Conservation (phyloP, 2,113 vertebrate species). For the Elachura formosa region DNA sequence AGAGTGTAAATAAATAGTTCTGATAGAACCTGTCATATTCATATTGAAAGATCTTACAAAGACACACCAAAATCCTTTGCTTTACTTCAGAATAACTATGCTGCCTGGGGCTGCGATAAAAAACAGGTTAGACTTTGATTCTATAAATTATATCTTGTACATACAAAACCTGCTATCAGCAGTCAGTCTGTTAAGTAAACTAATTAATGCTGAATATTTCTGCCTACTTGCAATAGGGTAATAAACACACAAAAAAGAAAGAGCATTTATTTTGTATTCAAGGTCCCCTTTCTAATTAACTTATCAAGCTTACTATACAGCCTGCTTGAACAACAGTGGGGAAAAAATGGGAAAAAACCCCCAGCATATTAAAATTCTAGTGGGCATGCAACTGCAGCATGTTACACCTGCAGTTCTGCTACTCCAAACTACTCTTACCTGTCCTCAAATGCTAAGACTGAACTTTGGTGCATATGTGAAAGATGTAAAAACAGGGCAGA, state of each 20-base stretch:
- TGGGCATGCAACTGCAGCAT: not conserved
- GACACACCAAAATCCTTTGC: not conserved
- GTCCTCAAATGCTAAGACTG: not conserved
- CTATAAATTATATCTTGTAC: not conserved
- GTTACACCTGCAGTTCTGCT: not conserved
- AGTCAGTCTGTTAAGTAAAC: not conserved
- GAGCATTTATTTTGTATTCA: not conserved
- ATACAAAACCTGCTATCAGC: not conserved
- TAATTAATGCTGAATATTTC: not conserved
- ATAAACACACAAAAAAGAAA: not conserved
- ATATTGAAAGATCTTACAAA: not conserved
- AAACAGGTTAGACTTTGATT: not conserved
- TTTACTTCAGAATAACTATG: not conserved
- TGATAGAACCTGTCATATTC: not conserved
- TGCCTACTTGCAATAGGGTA: not conserved
- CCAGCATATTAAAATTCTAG: slow-evolving; percentile 15
- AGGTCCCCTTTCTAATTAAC: slow-evolving; percentile 1
- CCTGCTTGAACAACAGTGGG: not conserved
- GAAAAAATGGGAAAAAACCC: rapidly evolving
- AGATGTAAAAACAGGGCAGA: not conserved
- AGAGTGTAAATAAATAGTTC: not conserved
- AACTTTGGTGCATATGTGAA: not conserved
- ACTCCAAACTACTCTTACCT: not conserved
- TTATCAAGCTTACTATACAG: not conserved
- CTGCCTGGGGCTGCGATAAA: not conserved